Evolutionary conservation across 2,888 invertebrate genomes (phyloP).

Genomic region (Sinhomidia bicolor): DNA sequence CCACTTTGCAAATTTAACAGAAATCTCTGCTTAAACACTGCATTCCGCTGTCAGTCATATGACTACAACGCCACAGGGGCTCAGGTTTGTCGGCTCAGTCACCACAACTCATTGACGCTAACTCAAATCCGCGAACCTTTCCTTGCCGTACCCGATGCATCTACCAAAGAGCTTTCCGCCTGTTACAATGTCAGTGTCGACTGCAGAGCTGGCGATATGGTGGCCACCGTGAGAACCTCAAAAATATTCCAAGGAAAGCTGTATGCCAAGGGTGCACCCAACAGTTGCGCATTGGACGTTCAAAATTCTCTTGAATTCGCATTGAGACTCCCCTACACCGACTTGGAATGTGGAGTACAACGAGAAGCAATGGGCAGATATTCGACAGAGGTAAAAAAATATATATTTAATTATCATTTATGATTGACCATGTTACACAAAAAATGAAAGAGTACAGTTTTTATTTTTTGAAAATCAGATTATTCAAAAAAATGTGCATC

Average conservation of each 20-base stretch:
- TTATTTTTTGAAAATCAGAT: background rate
- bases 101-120: constrained; percentile 94
- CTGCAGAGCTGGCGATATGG: constrained; percentile 95
- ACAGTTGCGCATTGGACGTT: constrained; percentile 95
- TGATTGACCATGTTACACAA: background rate
- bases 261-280: constrained; percentile 96
- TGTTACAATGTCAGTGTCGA: constrained; percentile 97
- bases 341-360: constrained; percentile 95
- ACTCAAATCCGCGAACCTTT: constrained; percentile 95
- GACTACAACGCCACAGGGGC: constrained; percentile 97
- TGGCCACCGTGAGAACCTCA: constrained; percentile 94
- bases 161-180: constrained; percentile 95
- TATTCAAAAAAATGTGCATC: background rate
- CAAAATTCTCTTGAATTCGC: constrained; percentile 94
- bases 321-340: constrained; percentile 94
- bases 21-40: constrained; percentile 93
- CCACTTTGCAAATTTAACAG: constrained; percentile 81
- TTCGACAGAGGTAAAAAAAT: constrained; percentile 92
- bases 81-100: constrained; percentile 95
- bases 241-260: constrained; percentile 97
- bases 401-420: background rate
- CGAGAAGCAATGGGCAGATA: constrained; percentile 93
- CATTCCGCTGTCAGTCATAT: constrained; percentile 95
- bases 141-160: constrained; percentile 93
- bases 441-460: background rate